Evolutionary conservation across 2,113 vertebrate species (phyloP), one percentile per base, ranked within the genome.

Genomic region (Chionomys nivalis): DNA sequence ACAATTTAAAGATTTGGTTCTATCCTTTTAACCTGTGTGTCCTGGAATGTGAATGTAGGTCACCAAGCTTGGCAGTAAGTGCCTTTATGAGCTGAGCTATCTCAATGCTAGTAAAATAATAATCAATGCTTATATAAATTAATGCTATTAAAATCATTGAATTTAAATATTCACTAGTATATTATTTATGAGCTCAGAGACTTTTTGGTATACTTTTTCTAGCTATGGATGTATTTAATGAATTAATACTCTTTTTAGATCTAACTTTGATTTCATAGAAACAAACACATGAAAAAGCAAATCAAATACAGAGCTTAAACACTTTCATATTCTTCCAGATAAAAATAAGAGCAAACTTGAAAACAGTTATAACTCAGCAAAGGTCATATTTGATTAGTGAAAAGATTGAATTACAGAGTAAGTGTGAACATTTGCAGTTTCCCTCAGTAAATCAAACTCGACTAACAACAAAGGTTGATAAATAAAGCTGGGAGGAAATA

Each of bases 391-490:
- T 94, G 52, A 81, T 95, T 83, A 75, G 26, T 78, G 26, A 47
- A 92, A 95, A 94, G 58, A 91, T 63, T 93, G 44, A 87, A 90
- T 97, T 95, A 94, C 13, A 5, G 39, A 90, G 47, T 76, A 91
- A 93, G 31, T 83, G 8, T 68, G 85, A 90, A 93, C 68, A 11
- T 12, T 95, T 93, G 23, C 68, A 83, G 23, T 73, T 90, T 90
- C 39, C 47, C 10, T 73, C 47, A 88, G 63, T 90, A 94, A 93
- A 88, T 96, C 75, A 93, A 91, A 91, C 28, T 68, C 76, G 23
- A 87, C 26, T 63, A 92, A 77, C 7, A 77, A 42, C 66, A 96
- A 95, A 75, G 6, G 12, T 87, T 93, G 93, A 63, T 66, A 39
- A 94, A 77, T 28, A 89, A 73, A 92, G 3, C 72, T 90, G 14